phyloP scores from a whole-genome alignment of 2,113 vertebrate genomes.

The Speoplatyrhinus poulsoni region DNA sequence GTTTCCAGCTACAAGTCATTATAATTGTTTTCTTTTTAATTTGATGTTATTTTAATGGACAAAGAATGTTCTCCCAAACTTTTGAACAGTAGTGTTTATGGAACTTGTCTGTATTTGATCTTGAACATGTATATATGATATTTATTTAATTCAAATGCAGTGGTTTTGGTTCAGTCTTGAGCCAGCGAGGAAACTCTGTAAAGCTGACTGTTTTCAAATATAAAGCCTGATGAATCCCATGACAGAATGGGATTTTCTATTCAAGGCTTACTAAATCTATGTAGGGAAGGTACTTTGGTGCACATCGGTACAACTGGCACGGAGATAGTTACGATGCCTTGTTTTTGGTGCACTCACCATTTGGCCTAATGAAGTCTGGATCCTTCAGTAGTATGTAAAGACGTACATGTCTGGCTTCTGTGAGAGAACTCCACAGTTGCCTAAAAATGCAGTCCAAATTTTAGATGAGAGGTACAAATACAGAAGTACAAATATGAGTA shows the following conservation, averaged over 20 bases:
- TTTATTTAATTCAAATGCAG: slow-evolving; percentile 31
- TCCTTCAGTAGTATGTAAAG: neutral
- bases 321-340: slow-evolving; percentile 1
- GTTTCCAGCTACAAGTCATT: no score
- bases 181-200: slow-evolving; percentile 13
- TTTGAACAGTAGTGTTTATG: neutral
- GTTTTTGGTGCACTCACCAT: neutral
- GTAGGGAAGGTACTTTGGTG: slow-evolving; percentile 9
- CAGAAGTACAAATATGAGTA: no score
- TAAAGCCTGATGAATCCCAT: neutral
- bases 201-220: slow-evolving; percentile 9
- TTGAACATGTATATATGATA: slow-evolving; percentile 29
- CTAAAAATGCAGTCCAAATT: neutral
- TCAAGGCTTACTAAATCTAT: slow-evolving; percentile 1
- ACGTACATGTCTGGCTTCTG: neutral
- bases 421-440: no score
- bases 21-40: no score
- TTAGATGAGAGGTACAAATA: neutral
- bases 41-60: no score
- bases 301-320: neutral
- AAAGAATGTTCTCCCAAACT: no score
- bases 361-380: neutral
- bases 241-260: slow-evolving; percentile 4
- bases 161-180: slow-evolving; percentile 13
- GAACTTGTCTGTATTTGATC: slow-evolving; percentile 16